Evolutionary conservation across 2,888 invertebrate genomes (phyloP).

Genomic region (Ganaspis brasiliensis): DNA sequence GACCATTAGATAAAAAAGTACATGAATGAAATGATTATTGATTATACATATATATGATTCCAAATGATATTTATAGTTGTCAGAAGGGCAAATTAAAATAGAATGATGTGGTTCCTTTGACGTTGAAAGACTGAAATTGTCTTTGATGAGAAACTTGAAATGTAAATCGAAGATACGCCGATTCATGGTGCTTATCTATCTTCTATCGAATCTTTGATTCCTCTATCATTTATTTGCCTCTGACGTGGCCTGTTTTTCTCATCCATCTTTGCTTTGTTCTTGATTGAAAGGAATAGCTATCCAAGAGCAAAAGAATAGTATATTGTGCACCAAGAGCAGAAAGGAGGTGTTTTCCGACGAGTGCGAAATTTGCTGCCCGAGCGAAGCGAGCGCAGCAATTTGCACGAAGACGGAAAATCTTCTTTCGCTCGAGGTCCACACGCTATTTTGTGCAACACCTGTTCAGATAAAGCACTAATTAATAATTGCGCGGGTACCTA

Average conservation of each 20-base stretch:
- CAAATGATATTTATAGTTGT: background rate
- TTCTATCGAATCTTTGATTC: background rate
- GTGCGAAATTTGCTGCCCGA: no score
- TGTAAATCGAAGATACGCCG: slow-evolving; percentile 28
- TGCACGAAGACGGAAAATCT: no score
- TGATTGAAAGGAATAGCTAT: slow-evolving; percentile 2
- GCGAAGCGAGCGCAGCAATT: no score
- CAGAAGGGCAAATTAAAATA: background rate
- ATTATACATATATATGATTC: background rate
- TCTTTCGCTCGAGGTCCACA: no score
- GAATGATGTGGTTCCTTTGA: slow-evolving; percentile 7
- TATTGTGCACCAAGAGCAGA: no score
- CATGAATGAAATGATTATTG: background rate
- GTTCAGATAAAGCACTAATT: no score
- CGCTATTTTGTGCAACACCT: no score
- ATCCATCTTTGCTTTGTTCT: slow-evolving; percentile 36
- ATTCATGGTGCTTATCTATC: slow-evolving; percentile 31
- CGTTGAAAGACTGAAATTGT: background rate
- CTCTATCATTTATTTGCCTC: slow-evolving; percentile 30
- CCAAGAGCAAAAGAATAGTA: slow-evolving; percentile 1
- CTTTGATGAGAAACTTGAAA: slow-evolving; percentile 23
- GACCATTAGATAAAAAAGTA: no score
- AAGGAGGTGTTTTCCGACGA: no score
- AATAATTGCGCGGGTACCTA: no score
- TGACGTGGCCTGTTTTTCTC: slow-evolving; percentile 20